These are phyloP conservation scores for Nannobrachium achirus DNA, from an alignment of 2,113 vertebrate species.

Conservation along the genomic window DNA sequence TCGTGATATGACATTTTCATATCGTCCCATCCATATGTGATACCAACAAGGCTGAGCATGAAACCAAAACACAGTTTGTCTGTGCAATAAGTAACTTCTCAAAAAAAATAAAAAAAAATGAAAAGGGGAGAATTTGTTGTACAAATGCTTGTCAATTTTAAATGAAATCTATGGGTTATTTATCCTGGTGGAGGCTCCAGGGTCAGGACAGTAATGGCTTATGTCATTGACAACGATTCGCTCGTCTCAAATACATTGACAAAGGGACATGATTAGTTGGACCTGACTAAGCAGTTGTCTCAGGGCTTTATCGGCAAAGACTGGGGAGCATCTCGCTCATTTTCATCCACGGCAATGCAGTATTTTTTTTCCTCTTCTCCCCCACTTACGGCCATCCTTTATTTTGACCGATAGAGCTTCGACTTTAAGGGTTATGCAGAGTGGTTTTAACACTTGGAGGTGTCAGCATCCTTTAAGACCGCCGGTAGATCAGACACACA, in stretches of 20 bases:
- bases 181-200: constrained; percentile 77
- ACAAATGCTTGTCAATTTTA: constrained; percentile 64
- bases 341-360: constrained; percentile 38
- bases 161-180: constrained; percentile 79
- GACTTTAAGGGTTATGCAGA: constrained; percentile 1
- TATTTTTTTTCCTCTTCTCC: constrained; percentile 25
- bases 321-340: constrained; percentile 43
- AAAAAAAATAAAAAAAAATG: constrained; percentile 1
- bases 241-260: constrained; percentile 84
- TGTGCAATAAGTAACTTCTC: constrained; percentile 29
- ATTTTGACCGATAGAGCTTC: constrained; percentile 33
- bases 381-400: constrained; percentile 39
- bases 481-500: not conserved
- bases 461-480: constrained; percentile 17
- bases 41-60: too few species aligned
- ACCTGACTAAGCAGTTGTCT: constrained; percentile 85
- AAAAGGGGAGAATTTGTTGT: not conserved
- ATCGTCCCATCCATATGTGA: too few species aligned
- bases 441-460: constrained; percentile 1
- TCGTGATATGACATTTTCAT: too few species aligned
- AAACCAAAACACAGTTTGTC: constrained; percentile 23
- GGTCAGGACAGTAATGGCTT: constrained; percentile 86
- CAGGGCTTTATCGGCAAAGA: constrained; percentile 80
- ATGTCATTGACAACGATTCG: constrained; percentile 82
- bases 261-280: constrained; percentile 87